Evolutionary conservation across 1,140 invertebrate species (phyloP).

Genomic region (Oryctes rhinoceros): DNA sequence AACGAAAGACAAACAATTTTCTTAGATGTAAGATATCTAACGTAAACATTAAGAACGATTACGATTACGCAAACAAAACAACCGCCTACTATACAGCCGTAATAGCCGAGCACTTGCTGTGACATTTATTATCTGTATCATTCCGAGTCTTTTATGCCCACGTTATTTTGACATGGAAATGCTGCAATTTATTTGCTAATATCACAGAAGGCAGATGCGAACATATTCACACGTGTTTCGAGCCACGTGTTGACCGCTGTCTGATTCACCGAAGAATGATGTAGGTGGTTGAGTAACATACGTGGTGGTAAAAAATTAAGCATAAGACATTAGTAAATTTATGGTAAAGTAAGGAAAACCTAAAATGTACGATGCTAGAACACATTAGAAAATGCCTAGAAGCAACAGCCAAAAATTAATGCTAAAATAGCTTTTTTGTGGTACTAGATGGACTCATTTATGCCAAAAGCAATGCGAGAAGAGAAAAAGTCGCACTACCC

Average conservation of each 20-base stretch:
- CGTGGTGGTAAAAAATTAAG: background rate
- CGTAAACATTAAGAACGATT: background rate
- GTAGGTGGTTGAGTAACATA: background rate
- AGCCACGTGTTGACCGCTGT: background rate
- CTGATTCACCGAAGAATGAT: background rate
- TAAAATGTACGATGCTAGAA: too few relatives aligned
- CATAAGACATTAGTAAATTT: too few relatives aligned
- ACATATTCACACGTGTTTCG: background rate
- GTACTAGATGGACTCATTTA: too few relatives aligned
- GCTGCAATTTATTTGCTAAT: background rate
- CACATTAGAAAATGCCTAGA: too few relatives aligned
- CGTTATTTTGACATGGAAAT: constrained; percentile 11
- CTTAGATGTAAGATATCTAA: background rate
- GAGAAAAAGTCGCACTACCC: too few relatives aligned
- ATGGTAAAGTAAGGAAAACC: too few relatives aligned
- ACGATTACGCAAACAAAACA: constrained; percentile 27
- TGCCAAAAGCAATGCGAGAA: too few relatives aligned
- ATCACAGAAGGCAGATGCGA: background rate
- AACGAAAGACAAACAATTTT: background rate
- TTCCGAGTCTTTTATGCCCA: background rate
- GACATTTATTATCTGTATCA: constrained; percentile 6
- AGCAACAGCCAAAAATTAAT: too few relatives aligned
- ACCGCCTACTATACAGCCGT: background rate
- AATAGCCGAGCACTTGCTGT: background rate
- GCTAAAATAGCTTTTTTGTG: too few relatives aligned